Percentiles rank a stretch among this genome's conserved stretches.
Conservation (phyloP, 2,888 invertebrate genomes). For the Meiosimyza decipiens region DNA sequence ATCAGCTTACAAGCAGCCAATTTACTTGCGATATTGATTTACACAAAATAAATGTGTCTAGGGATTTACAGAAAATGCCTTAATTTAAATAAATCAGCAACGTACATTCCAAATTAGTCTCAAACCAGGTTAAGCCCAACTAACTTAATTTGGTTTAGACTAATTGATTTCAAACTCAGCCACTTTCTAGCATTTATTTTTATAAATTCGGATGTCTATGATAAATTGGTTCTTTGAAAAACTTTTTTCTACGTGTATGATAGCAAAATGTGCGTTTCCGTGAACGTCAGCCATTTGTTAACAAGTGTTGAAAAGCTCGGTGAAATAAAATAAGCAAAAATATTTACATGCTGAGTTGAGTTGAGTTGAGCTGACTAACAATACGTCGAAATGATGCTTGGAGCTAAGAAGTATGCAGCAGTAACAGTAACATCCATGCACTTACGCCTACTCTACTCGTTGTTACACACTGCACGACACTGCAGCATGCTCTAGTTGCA, state of each 20-base stretch:
- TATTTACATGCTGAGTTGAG: conserved; percentile 45
- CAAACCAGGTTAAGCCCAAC: too few species aligned
- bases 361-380: conserved; percentile 46
- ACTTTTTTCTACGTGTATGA: neutral
- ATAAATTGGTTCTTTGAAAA: too few species aligned
- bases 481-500: conserved; percentile 51
- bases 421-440: conserved; percentile 19
- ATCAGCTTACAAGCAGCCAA: too few species aligned
- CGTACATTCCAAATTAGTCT: too few species aligned
- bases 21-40: too few species aligned
- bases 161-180: too few species aligned
- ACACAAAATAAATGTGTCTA: too few species aligned
- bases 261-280: conserved; percentile 26
- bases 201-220: too few species aligned
- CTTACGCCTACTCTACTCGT: neutral
- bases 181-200: too few species aligned
- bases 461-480: neutral
- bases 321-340: conserved; percentile 47
- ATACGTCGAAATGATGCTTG: conserved; percentile 34
- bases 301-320: conserved; percentile 4
- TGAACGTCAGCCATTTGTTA: conserved; percentile 15
- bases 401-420: conserved; percentile 12
- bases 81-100: too few species aligned
- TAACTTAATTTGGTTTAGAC: too few species aligned
- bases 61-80: too few species aligned